Percentiles rank a stretch among this genome's conserved stretches.
These are phyloP conservation scores for Propithecus perrieri DNA, from an alignment of 2,797 vertebrate species.

Conservation along the genomic window DNA sequence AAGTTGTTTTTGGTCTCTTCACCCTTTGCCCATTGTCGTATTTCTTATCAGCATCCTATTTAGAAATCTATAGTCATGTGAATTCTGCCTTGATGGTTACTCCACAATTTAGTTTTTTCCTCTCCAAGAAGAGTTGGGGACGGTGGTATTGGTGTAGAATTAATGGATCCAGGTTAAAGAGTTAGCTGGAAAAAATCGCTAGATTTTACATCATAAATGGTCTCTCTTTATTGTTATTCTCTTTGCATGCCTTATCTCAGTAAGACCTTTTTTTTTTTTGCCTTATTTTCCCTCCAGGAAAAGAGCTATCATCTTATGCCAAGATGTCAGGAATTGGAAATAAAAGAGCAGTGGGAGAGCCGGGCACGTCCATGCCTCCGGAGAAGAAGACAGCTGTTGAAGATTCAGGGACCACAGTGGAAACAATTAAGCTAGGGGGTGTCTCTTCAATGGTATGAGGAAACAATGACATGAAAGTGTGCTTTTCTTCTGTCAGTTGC, in stretches of 20 bases:
- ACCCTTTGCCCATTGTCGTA: neutral
- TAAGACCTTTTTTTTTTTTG: neutral
- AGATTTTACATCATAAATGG: neutral
- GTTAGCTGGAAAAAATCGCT: neutral
- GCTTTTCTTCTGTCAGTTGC: neutral
- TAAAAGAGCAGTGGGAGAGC: conserved; percentile 83
- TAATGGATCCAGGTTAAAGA: neutral
- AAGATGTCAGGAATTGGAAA: conserved; percentile 86
- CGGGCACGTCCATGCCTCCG: conserved; percentile 83
- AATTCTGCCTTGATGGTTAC: neutral
- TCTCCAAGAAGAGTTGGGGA: neutral
- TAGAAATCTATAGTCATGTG: neutral
- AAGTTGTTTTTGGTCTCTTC: neutral
- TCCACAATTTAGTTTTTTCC: conserved; percentile 3
- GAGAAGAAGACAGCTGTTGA: conserved; percentile 87
- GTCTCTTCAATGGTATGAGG: conserved; percentile 92
- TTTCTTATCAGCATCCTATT: neutral
- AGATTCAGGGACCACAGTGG: conserved; percentile 87
- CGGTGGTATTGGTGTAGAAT: neutral
- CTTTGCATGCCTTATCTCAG: neutral
- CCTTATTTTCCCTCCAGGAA: conserved; percentile 49
- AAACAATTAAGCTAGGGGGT: conserved; percentile 95
- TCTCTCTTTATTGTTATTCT: neutral
- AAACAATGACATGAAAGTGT: neutral
- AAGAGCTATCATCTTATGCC: neutral